Percentiles rank a stretch among this genome's conserved stretches.
These are phyloP conservation scores for Amiota minor DNA, from an alignment of 2,888 invertebrate genomes.

Conservation along the genomic window DNA sequence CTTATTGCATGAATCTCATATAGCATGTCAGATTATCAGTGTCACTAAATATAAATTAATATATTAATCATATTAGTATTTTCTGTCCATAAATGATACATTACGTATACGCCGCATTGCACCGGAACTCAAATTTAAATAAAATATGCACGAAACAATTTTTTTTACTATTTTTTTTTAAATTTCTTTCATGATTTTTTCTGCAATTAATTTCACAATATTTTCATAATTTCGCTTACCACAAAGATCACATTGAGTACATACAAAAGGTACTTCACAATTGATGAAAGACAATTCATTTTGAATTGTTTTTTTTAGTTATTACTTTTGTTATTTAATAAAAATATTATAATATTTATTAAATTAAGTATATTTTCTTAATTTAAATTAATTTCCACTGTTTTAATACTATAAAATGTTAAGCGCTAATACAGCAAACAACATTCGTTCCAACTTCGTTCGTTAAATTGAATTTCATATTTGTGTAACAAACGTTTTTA, in stretches of 20 bases:
- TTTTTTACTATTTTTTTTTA: not conserved
- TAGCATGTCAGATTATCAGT: no score
- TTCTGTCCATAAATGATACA: not conserved
- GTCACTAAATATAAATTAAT: no score
- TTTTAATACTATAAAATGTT: no score
- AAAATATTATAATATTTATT: not conserved
- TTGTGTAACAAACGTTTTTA: slow-evolving; percentile 1
- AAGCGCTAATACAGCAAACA: not conserved
- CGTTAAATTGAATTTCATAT: slow-evolving; percentile 38
- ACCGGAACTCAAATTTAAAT: not conserved
- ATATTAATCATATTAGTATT: no score
- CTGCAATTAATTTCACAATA: not conserved
- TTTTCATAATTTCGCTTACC: slow-evolving; percentile 54
- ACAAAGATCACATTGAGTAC: slow-evolving; percentile 69
- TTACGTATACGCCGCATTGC: not conserved
- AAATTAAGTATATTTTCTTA: no score
- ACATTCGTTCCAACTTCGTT: slow-evolving; percentile 43
- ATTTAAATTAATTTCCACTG: no score
- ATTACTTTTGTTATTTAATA: slow-evolving; percentile 12
- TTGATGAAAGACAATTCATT: slow-evolving; percentile 68
- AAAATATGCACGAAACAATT: not conserved
- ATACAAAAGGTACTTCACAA: slow-evolving; percentile 69
- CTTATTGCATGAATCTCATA: no score
- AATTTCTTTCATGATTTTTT: not conserved
- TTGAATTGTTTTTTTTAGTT: slow-evolving; percentile 39